Percentiles rank a stretch among this genome's conserved stretches.
phyloP scores from a whole-genome alignment of 2,113 vertebrate species.

The Ciconia stormi region DNA sequence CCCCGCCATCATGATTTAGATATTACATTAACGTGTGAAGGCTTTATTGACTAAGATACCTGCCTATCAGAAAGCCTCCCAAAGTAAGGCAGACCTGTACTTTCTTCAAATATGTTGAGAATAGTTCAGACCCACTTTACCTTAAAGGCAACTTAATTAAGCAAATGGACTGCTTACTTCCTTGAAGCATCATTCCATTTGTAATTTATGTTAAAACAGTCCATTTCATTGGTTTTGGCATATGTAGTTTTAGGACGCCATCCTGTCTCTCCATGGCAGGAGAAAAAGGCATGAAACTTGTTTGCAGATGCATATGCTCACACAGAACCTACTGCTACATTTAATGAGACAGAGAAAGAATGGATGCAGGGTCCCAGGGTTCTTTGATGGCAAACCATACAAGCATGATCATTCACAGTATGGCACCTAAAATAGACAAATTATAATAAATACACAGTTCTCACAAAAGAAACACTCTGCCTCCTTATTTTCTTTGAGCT shows the following conservation, averaged over 20 bases:
- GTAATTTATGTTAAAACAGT: neutral
- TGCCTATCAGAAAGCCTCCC: neutral
- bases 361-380: neutral
- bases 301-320: neutral
- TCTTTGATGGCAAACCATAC: neutral
- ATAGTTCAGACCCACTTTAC: neutral
- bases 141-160: neutral
- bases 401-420: neutral
- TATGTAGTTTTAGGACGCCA: neutral
- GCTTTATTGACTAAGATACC: neutral
- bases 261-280: neutral
- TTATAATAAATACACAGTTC: neutral
- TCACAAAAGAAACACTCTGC: neutral
- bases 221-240: neutral
- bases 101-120: neutral
- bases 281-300: neutral
- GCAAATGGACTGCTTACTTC: neutral
- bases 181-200: neutral
- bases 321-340: neutral
- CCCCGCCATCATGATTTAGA: neutral
- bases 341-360: neutral
- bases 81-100: neutral
- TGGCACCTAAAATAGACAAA: constrained; percentile 7
- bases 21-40: neutral
- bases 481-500: constrained; percentile 42